Evolutionary conservation across 2,797 vertebrate genomes (phyloP).

Genomic region (Coregonus suidteri): DNA sequence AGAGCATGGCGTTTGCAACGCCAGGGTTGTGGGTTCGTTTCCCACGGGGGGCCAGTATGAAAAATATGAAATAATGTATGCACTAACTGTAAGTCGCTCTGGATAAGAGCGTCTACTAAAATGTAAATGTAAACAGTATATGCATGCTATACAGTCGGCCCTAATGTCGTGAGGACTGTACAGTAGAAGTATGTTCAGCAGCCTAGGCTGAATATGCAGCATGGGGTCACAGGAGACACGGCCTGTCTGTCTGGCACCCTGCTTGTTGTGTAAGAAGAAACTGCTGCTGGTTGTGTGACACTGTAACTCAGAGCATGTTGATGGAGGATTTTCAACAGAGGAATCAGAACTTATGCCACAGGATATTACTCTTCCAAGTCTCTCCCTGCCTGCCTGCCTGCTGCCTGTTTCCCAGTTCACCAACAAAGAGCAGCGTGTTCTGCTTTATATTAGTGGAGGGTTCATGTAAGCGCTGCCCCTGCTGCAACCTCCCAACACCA

Average conservation of each 20-base stretch:
- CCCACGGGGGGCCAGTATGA: too few relatives aligned
- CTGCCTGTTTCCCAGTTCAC: conserved; percentile 45
- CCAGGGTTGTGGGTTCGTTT: too few relatives aligned
- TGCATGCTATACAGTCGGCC: background rate
- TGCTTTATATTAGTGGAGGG: conserved; percentile 66
- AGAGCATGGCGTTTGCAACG: too few relatives aligned
- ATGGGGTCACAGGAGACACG: conserved; percentile 31
- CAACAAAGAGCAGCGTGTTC: conserved; percentile 54
- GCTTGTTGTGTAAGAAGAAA: conserved; percentile 19
- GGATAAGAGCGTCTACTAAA: too few relatives aligned
- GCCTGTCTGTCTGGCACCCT: conserved; percentile 18
- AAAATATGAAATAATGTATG: too few relatives aligned
- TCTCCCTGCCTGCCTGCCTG: background rate
- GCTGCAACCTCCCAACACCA: conserved; percentile 56
- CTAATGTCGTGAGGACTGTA: background rate
- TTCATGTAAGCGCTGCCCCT: conserved; percentile 66
- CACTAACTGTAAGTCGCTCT: too few relatives aligned
- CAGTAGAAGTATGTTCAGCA: conserved; percentile 29
- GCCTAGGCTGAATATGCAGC: background rate
- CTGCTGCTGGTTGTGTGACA: conserved; percentile 31
- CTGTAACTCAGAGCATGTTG: conserved; percentile 60
- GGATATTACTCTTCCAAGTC: conserved; percentile 66
- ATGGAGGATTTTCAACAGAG: conserved; percentile 51
- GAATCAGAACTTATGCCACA: conserved; percentile 66
- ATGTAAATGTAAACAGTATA: background rate